phyloP scores from a whole-genome alignment of 2,113 vertebrate species.

The Phylloscopus whistleri region DNA sequence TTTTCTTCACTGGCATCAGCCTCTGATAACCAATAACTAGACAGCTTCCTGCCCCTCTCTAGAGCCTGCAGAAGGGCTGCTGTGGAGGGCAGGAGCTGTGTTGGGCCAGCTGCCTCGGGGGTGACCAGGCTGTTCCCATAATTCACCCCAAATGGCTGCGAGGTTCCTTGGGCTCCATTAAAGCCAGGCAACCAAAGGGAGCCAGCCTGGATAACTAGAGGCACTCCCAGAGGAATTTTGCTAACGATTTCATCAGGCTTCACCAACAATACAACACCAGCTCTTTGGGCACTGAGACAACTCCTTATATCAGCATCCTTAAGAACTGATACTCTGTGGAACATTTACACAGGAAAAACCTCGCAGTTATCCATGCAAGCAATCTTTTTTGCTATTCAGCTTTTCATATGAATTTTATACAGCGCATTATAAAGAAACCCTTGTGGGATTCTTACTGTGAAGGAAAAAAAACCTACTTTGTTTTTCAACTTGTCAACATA shows the following conservation, averaged over 20 bases:
- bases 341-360: neutral
- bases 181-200: neutral
- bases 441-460: neutral
- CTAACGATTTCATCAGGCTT: neutral
- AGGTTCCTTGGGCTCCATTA: neutral
- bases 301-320: neutral
- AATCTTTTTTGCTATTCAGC: neutral
- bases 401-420: neutral
- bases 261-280: neutral
- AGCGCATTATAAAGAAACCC: neutral
- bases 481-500: slow-evolving; percentile 3
- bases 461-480: neutral
- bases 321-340: neutral
- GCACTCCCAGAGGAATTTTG: neutral
- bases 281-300: neutral
- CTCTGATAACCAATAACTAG: neutral
- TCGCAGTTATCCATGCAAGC: neutral
- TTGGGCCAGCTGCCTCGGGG: neutral
- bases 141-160: fast-evolving
- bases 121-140: neutral
- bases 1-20: neutral
- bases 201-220: neutral
- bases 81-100: neutral
- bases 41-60: neutral
- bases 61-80: neutral